Evolutionary conservation across 2,113 vertebrate genomes (phyloP).

Genomic region (Rissa tridactyla): DNA sequence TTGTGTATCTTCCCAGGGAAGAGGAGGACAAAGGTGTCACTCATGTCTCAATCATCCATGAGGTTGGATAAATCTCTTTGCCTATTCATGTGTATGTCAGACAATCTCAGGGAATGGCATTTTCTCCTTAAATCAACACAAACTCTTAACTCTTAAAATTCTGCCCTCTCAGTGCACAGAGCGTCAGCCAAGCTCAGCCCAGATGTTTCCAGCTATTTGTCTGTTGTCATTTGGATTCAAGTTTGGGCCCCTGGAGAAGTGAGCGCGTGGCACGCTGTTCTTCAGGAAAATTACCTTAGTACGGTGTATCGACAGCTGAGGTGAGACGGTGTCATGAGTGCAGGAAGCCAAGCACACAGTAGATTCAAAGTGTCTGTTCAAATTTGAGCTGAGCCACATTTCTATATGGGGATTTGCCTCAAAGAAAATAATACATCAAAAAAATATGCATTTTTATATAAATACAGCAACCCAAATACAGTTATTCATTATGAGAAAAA

Average conservation of each 20-base stretch:
- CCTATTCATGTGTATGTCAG: neutral
- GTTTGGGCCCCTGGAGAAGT: neutral
- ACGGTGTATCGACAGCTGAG: neutral
- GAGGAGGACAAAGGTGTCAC: conserved; percentile 59
- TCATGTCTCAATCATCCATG: conserved; percentile 56
- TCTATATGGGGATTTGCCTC: neutral
- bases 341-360: neutral
- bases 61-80: neutral
- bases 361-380: neutral
- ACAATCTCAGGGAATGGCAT: neutral
- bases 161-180: neutral
- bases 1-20: conserved; percentile 15
- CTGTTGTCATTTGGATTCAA: neutral
- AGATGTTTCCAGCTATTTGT: neutral
- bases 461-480: neutral
- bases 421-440: neutral
- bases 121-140: neutral
- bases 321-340: neutral
- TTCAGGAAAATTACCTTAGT: neutral
- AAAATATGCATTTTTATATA: neutral
- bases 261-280: accelerated
- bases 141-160: neutral
- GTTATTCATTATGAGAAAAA: neutral
- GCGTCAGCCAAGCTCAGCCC: neutral
- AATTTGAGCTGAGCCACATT: neutral